These are phyloP conservation scores for Anthophora plumipes DNA, from an alignment of 2,888 invertebrate genomes.

Conservation along the genomic window DNA sequence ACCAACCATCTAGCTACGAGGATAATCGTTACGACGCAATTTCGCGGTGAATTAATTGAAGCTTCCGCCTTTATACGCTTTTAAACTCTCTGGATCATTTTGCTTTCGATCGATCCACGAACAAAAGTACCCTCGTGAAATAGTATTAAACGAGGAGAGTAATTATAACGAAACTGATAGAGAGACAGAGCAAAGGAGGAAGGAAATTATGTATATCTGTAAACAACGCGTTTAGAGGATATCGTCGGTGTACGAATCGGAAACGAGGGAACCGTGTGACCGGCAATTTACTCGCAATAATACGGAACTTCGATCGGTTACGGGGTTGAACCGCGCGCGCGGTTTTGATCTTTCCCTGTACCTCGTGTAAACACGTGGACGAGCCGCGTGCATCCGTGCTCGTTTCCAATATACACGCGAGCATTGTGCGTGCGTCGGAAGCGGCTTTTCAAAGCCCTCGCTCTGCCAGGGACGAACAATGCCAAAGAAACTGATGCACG, in stretches of 20 bases:
- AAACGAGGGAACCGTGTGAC: conserved; percentile 40
- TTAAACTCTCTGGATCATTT: background rate
- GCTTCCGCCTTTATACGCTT: background rate
- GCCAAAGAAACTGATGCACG: conserved; percentile 62
- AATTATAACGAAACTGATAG: no score
- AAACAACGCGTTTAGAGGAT: conserved; percentile 18
- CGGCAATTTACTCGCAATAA: conserved; percentile 65
- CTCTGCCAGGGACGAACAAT: conserved; percentile 67
- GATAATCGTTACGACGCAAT: conserved; percentile 50
- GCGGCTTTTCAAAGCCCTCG: conserved; percentile 69
- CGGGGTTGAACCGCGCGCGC: conserved; percentile 20
- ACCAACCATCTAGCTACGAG: background rate
- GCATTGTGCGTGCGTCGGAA: conserved; percentile 64
- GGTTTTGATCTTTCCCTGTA: conserved; percentile 46
- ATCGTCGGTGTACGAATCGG: conserved; percentile 50
- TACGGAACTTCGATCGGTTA: conserved; percentile 33
- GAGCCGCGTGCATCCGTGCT: conserved; percentile 16
- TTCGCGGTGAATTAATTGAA: conserved; percentile 39
- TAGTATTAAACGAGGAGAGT: background rate
- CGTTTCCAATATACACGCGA: conserved; percentile 36
- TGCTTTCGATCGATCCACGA: conserved; percentile 12
- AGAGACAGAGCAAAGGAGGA: no score
- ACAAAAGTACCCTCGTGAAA: background rate
- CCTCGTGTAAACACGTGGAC: conserved; percentile 48
- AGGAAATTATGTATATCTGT: conserved; percentile 29